These are phyloP conservation scores for Scaptomyza hsui DNA, from an alignment of 1,140 invertebrate species.

Conservation along the genomic window DNA sequence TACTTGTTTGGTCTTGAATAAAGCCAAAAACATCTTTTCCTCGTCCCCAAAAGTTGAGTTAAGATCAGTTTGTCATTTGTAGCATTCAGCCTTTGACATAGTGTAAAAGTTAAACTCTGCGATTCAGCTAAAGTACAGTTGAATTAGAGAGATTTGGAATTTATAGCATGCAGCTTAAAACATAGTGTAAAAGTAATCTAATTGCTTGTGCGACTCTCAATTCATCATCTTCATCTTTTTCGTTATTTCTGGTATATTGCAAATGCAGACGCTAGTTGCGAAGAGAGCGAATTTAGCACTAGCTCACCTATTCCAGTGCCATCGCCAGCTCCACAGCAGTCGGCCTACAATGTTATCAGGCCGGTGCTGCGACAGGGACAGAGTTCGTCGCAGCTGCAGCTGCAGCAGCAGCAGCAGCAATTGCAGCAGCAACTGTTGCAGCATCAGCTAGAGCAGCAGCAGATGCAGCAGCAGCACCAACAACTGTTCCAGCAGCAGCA, in stretches of 20 bases:
- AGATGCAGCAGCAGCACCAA: constrained; percentile 27
- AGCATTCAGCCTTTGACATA: no score
- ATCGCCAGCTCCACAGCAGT: constrained; percentile 62
- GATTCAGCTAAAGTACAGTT: no score
- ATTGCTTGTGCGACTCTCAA: no score
- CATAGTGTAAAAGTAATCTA: no score
- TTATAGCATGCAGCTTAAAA: no score
- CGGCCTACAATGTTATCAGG: constrained; percentile 65
- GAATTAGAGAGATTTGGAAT: no score
- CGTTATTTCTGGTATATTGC: not conserved
- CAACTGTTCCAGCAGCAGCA: constrained; percentile 5
- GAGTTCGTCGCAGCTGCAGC: not conserved
- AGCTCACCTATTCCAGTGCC: constrained; percentile 52
- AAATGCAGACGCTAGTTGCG: constrained; percentile 68
- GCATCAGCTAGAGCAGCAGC: constrained; percentile 20
- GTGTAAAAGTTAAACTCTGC: no score
- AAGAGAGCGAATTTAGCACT: constrained; percentile 68
- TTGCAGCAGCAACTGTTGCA: constrained; percentile 26
- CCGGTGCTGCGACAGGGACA: constrained; percentile 73
- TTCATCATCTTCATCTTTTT: no score
- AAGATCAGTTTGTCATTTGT: no score
- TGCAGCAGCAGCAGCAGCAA: constrained; percentile 21
- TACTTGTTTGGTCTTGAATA: no score
- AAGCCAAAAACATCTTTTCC: no score
- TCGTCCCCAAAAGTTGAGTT: no score